A percentile compares a stretch with the other conserved stretches of the same genome.
Evolutionary conservation across 2,888 invertebrate genomes (phyloP).

Genomic region (Gymnosoma rotundatum): DNA sequence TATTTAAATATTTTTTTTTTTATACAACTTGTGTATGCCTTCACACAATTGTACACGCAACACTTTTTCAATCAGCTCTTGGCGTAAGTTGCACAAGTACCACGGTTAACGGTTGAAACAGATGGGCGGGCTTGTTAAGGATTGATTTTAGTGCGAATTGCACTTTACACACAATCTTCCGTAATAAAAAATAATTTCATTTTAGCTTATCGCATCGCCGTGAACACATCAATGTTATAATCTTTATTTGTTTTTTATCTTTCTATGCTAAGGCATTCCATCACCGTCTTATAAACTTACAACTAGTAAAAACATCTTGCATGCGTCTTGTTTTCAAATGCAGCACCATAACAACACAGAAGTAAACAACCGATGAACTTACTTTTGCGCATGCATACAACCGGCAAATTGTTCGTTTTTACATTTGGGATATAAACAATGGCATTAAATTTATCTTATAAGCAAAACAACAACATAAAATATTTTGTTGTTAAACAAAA

Average conservation of each 20-base stretch:
- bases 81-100: conserved; percentile 16
- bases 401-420: conserved; percentile 46
- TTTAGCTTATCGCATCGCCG: conserved; percentile 46
- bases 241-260: conserved; percentile 51
- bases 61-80: conserved; percentile 40
- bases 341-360: conserved; percentile 17
- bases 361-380: conserved; percentile 58
- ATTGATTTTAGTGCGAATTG: conserved; percentile 27
- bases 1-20: not conserved
- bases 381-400: conserved; percentile 59
- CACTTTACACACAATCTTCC: conserved; percentile 55
- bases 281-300: conserved; percentile 30
- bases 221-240: conserved; percentile 64
- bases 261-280: conserved; percentile 24
- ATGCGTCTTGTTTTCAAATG: conserved; percentile 17
- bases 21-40: conserved; percentile 24
- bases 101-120: not conserved
- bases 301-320: conserved; percentile 48
- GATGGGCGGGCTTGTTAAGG: not conserved
- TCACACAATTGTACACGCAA: conserved; percentile 68
- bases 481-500: not conserved
- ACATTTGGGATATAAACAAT: conserved; percentile 37
- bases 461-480: conserved; percentile 32
- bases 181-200: conserved; percentile 45
- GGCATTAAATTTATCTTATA: conserved; percentile 33